phyloP scores from a whole-genome alignment of 2,113 vertebrate species.

The Anarrhichthys ocellatus region DNA sequence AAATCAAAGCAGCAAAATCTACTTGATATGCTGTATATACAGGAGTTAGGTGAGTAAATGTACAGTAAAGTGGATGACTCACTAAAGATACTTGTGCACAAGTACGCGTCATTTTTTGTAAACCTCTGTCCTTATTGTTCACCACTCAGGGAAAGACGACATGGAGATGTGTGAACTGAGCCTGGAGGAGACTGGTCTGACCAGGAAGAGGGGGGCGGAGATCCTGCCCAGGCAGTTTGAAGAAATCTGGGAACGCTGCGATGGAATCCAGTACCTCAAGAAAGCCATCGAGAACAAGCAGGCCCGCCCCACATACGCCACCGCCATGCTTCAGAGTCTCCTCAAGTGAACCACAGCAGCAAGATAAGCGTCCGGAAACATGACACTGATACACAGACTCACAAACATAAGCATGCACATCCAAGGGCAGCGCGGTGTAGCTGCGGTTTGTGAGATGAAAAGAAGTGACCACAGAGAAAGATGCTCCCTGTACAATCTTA shows the following conservation, averaged over 20 bases:
- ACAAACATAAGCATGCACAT: conserved; percentile 9
- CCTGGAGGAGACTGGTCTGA: conserved; percentile 97
- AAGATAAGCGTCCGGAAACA: conserved; percentile 28
- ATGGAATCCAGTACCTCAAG: conserved; percentile 96
- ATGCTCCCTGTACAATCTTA: background rate
- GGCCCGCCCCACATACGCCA: conserved; percentile 95
- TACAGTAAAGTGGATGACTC: background rate
- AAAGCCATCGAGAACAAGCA: conserved; percentile 95
- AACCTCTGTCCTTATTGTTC: background rate
- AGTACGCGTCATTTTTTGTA: background rate
- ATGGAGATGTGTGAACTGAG: conserved; percentile 99
- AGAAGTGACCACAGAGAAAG: conserved; percentile 13
- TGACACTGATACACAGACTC: conserved; percentile 18
- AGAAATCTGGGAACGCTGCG: conserved; percentile 98
- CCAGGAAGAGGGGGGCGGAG: conserved; percentile 95
- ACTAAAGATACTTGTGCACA: background rate
- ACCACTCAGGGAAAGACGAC: conserved; percentile 93
- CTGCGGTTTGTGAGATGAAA: conserved; percentile 18
- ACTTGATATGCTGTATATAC: background rate
- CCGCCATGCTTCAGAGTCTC: conserved; percentile 96
- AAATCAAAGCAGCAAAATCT: background rate
- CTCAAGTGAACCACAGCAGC: conserved; percentile 85
- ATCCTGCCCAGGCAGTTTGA: conserved; percentile 96
- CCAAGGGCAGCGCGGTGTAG: background rate
- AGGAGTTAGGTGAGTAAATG: background rate